A percentile compares a stretch with the other conserved stretches of the same genome.
phyloP scores from a whole-genome alignment of 2,888 invertebrate species.

The Schrankia costaestrigalis region DNA sequence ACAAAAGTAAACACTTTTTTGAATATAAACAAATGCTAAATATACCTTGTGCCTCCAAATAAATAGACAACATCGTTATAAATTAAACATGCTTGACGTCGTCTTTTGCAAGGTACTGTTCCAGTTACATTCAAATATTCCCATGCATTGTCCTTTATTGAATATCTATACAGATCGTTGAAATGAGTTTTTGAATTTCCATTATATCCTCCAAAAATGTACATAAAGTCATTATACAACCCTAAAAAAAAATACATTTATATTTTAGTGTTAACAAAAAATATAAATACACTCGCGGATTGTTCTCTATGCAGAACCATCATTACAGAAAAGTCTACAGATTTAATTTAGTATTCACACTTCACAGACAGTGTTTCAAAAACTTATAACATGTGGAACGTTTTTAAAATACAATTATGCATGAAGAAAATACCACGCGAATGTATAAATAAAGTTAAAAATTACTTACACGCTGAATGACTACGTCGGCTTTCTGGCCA shows the following conservation, averaged over 20 bases:
- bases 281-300: too few relatives aligned
- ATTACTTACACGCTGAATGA: constrained; percentile 94
- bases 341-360: too few relatives aligned
- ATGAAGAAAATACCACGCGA: not conserved
- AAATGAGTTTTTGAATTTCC: constrained; percentile 88
- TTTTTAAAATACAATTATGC: too few relatives aligned
- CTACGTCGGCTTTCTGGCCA: constrained; percentile 91
- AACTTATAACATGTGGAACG: too few relatives aligned
- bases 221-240: constrained; percentile 87
- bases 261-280: too few relatives aligned
- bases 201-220: constrained; percentile 95
- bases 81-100: constrained; percentile 90
- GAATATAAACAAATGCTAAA: not conserved
- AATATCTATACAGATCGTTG: constrained; percentile 90
- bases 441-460: not conserved
- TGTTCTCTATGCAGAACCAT: too few relatives aligned
- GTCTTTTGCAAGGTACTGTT: constrained; percentile 81
- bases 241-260: constrained; percentile 83
- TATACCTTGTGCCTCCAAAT: constrained; percentile 94
- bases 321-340: too few relatives aligned
- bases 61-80: constrained; percentile 87
- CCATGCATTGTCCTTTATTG: constrained; percentile 83
- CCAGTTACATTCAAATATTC: constrained; percentile 81
- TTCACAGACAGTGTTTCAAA: too few relatives aligned
- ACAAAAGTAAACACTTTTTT: not conserved